phyloP scores from a whole-genome alignment of 2,113 vertebrate species.

The Catharus fuscescens region DNA sequence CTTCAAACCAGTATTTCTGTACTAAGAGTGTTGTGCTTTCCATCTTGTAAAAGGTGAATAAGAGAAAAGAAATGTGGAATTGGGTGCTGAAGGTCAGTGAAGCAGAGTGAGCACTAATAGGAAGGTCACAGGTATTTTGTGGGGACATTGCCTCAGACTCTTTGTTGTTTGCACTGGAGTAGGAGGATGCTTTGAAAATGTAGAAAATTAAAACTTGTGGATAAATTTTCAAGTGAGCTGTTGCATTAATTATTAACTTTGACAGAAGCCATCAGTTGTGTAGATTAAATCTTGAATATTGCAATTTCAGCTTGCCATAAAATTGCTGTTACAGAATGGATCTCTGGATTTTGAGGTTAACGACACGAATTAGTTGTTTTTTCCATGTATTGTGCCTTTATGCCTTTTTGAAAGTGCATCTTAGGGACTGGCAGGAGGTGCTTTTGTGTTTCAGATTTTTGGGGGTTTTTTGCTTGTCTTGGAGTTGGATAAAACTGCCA shows the following conservation, averaged over 20 bases:
- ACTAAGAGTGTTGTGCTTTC: not conserved
- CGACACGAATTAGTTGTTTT: not conserved
- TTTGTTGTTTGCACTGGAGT: not conserved
- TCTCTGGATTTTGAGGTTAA: not conserved
- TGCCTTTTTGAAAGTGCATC: accelerated
- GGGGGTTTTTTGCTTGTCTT: accelerated
- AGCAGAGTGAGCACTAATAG: not conserved
- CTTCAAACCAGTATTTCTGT: not conserved
- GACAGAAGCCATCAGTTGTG: not conserved
- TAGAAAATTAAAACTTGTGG: not conserved
- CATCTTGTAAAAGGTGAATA: not conserved
- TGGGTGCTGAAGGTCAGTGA: not conserved
- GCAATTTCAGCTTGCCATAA: not conserved
- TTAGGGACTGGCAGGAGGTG: not conserved
- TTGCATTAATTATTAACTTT: not conserved
- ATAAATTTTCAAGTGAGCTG: not conserved
- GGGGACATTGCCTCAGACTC: not conserved
- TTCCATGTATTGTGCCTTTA: accelerated
- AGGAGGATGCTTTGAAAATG: not conserved
- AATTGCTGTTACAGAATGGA: not conserved
- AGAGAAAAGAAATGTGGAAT: not conserved
- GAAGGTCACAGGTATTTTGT: not conserved
- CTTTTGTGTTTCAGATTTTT: not conserved
- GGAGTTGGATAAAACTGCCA: accelerated
- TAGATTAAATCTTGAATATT: not conserved